Evolutionary conservation across 1,140 invertebrate genomes (phyloP).

Genomic region (Battus philenor): DNA sequence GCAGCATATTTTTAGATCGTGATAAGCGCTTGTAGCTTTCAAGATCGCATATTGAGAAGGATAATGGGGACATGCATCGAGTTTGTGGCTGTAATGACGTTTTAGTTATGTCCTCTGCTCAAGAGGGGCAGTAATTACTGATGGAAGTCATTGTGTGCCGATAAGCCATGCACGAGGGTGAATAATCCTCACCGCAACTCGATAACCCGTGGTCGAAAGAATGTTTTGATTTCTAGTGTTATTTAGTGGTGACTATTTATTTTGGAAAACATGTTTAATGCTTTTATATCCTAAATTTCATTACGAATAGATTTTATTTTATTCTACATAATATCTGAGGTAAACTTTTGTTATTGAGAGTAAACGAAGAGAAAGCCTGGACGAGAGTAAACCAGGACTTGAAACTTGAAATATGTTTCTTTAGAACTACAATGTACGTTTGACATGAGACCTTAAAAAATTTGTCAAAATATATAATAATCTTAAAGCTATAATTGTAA

Average conservation of each 20-base stretch:
- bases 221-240: constrained; percentile 5
- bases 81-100: constrained; percentile 36
- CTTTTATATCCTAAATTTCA: too few species aligned
- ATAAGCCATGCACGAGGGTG: constrained; percentile 38
- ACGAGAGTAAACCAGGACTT: too few species aligned
- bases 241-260: background rate
- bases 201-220: constrained; percentile 10
- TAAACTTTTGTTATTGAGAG: too few species aligned
- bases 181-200: constrained; percentile 17
- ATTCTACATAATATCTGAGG: too few species aligned
- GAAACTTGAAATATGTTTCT: too few species aligned
- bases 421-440: too few species aligned
- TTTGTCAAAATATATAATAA: too few species aligned
- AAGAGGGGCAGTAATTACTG: constrained; percentile 52
- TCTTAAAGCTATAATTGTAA: too few species aligned
- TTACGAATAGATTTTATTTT: too few species aligned
- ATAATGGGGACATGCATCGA: constrained; percentile 29
- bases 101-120: constrained; percentile 37
- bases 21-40: constrained; percentile 13
- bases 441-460: too few species aligned
- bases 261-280: too few species aligned
- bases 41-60: constrained; percentile 19
- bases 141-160: constrained; percentile 37
- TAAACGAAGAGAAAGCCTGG: too few species aligned
- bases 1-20: constrained; percentile 5